Evolutionary conservation across 1,140 invertebrate species (phyloP).

Genomic region (Drosophila malerkotliana): DNA sequence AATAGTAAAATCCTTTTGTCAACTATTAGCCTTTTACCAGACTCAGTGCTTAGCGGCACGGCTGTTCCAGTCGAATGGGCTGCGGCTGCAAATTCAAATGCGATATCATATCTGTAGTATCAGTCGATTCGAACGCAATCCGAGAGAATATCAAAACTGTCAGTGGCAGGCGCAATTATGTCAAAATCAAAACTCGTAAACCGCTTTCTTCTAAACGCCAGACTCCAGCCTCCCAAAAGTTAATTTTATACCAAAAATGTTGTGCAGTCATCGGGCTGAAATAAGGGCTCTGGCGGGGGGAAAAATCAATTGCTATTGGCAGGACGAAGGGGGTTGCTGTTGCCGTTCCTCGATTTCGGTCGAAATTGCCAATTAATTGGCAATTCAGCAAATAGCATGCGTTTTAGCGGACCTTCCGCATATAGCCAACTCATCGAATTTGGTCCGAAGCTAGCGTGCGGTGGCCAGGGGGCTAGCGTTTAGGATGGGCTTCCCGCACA

Average conservation of each 20-base stretch:
- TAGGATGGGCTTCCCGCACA: not conserved
- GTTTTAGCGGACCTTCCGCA: constrained; percentile 48
- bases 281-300: constrained; percentile 28
- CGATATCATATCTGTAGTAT: constrained; percentile 28
- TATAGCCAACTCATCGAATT: constrained; percentile 68
- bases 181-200: constrained; percentile 51
- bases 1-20: constrained; percentile 1
- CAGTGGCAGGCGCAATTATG: constrained; percentile 55
- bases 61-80: constrained; percentile 35
- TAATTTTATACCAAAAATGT: constrained; percentile 56
- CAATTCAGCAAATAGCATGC: constrained; percentile 76
- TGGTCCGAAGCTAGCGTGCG: constrained; percentile 9
- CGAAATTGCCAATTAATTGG: constrained; percentile 76
- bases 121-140: constrained; percentile 1
- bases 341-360: constrained; percentile 42
- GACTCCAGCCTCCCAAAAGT: constrained; percentile 33
- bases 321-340: not conserved
- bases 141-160: constrained; percentile 49
- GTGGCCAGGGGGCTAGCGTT: not conserved
- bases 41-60: constrained; percentile 17
- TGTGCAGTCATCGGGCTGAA: constrained; percentile 49
- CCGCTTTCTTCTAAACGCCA: constrained; percentile 12
- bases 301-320: constrained; percentile 53
- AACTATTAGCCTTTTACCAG: not conserved
- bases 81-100: constrained; percentile 43